Evolutionary conservation across 2,113 vertebrate species (phyloP).

Genomic region (Sinocyclocheilus anshuiensis): DNA sequence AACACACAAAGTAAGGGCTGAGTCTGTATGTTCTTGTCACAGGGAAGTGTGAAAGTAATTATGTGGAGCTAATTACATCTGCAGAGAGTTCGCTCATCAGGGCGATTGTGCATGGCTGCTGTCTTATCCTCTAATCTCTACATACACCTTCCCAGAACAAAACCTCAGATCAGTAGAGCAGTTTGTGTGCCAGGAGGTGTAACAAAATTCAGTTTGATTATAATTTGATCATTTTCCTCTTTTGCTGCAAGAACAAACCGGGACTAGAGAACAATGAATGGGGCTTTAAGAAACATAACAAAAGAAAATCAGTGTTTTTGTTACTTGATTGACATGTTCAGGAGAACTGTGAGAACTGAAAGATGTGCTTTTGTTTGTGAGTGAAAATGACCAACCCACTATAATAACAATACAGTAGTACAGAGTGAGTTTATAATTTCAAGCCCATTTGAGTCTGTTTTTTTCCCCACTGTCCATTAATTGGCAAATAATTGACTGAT

Average conservation of each 20-base stretch:
- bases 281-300: neutral
- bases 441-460: neutral
- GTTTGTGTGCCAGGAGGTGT: neutral
- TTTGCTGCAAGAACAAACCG: neutral
- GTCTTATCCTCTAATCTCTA: slow-evolving; percentile 22
- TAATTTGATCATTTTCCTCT: slow-evolving; percentile 22
- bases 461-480: neutral
- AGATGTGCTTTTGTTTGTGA: neutral
- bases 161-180: neutral
- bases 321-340: slow-evolving; percentile 3
- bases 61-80: slow-evolving; percentile 47
- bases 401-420: neutral
- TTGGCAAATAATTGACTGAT: neutral
- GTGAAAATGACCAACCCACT: neutral
- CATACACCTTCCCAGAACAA: slow-evolving; percentile 18
- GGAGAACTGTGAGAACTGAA: neutral
- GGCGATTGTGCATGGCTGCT: slow-evolving; percentile 28
- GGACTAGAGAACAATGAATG: neutral
- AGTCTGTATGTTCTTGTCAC: slow-evolving; percentile 25
- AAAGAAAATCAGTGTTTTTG: slow-evolving; percentile 25
- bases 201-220: slow-evolving; percentile 4
- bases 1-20: neutral
- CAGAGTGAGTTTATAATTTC: neutral
- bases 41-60: slow-evolving; percentile 48
- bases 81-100: slow-evolving; percentile 37